Base-by-base conservation (phyloP, 2,888 invertebrate species). In the Lepidocyrtoides sp. region DNA sequence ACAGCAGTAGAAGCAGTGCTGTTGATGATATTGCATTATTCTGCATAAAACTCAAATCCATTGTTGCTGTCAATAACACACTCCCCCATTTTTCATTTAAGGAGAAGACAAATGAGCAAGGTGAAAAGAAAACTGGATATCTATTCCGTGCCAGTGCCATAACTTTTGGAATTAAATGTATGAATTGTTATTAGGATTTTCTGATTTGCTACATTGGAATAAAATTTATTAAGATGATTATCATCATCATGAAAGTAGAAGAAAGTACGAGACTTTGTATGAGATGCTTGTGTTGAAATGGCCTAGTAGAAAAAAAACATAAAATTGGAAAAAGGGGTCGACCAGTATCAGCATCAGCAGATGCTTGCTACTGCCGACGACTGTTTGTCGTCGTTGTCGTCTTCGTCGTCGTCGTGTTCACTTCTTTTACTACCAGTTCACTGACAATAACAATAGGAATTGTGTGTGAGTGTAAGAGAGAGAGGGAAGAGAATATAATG, bases 201-300 rank as follows among this genome's bases (percentile, higher is more conserved):
- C 44, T 83, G 82, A 83, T 83, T 82, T 82, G 14, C 57, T 12
- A 20, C 44, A 63, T 82, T 60, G 23, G 51, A 77, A 77, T 77
- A 77, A 77, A 77, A 77, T 51, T 72, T 77, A 51, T 77, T 72
- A 72, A 72, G 41, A 72, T 41, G 41, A 72, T 36, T 12, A 8
- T 72, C 41, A 72, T 36, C 20, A 8, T 17, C 41, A 14, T 29
- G 10, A 29, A 14, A 66, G 0, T 29, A 29, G 17, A 57, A 57
- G 8, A 10, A 48, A 10, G 4, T n/a, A 48, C 48, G 48, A 10
- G 48, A 48, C 48, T 48, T 26, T 23, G 14, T n/a, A 2, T 14
- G 2, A 7, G 23, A 36, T 36, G 36, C 36, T 36, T 7, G 23
- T n/a, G 17, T 57, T 57, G 2, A 2, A 57, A 17, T 57, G 29